Percentiles rank a stretch among this genome's conserved stretches.
These are phyloP conservation scores for Chymomyza costata DNA, from an alignment of 1,140 invertebrate genomes.

Conservation along the genomic window DNA sequence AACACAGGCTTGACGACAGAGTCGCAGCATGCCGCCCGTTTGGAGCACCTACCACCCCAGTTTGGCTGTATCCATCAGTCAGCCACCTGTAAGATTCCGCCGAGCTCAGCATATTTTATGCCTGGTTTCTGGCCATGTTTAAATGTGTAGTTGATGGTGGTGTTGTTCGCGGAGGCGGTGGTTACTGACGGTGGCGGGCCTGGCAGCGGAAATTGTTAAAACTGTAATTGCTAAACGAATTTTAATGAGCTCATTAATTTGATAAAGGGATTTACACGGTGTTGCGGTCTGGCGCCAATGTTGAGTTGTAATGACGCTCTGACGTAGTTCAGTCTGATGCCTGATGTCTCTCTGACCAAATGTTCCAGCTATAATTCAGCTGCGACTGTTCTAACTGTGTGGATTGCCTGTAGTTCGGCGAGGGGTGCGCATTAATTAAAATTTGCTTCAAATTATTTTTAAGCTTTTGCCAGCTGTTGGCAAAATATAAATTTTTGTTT, in stretches of 20 bases:
- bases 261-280: constrained; percentile 74
- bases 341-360: constrained; percentile 41
- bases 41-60: too few species aligned
- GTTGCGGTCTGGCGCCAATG: constrained; percentile 53
- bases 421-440: constrained; percentile 60
- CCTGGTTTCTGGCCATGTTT: constrained; percentile 28
- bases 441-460: constrained; percentile 62
- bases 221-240: constrained; percentile 75
- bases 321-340: constrained; percentile 28
- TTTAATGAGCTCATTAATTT: constrained; percentile 75
- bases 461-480: constrained; percentile 28
- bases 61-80: background rate
- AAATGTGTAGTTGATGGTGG: too few species aligned
- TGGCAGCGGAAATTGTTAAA: constrained; percentile 68
- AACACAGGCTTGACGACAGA: too few species aligned
- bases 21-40: too few species aligned
- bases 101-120: constrained; percentile 41
- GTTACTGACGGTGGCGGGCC: background rate
- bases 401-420: constrained; percentile 16
- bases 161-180: background rate
- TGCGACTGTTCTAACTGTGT: too few species aligned
- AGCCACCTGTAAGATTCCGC: constrained; percentile 52
- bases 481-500: constrained; percentile 57
- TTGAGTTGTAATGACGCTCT: constrained; percentile 15
- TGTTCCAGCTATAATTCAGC: constrained; percentile 38